These are phyloP conservation scores for Amphilophus citrinellus DNA, from an alignment of 2,113 vertebrate genomes.

Conservation along the genomic window DNA sequence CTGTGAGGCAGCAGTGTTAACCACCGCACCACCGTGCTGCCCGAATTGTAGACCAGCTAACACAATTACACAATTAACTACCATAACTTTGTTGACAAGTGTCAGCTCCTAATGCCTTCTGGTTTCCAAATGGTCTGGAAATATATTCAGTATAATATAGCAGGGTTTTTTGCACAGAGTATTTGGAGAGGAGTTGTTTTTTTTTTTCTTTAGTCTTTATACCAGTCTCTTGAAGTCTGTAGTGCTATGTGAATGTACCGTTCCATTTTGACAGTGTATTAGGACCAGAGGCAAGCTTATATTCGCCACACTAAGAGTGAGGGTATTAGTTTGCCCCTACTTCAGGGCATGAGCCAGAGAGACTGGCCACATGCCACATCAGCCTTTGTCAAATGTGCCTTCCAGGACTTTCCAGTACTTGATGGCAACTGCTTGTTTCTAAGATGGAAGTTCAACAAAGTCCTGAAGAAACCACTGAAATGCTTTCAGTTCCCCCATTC, in stretches of 20 bases:
- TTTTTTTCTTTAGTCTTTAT: neutral
- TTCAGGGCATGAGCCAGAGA: conserved; percentile 59
- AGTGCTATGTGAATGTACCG: conserved; percentile 31
- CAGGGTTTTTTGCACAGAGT: neutral
- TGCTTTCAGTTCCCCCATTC: conserved; percentile 39
- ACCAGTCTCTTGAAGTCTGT: conserved; percentile 8
- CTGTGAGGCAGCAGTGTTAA: too few relatives aligned
- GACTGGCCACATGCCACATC: conserved; percentile 61
- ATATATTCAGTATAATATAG: neutral
- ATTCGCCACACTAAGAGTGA: conserved; percentile 39
- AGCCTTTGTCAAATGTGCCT: conserved; percentile 55
- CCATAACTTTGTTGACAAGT: neutral
- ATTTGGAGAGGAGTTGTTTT: neutral
- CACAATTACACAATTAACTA: neutral
- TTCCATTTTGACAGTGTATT: conserved; percentile 51
- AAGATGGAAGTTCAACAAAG: conserved; percentile 49
- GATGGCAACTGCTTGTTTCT: conserved; percentile 57
- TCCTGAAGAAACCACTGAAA: conserved; percentile 32
- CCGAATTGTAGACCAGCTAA: neutral
- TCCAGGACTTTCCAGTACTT: conserved; percentile 46
- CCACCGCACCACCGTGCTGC: too few relatives aligned
- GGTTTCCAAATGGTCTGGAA: neutral
- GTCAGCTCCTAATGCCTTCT: neutral
- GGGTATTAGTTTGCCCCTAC: conserved; percentile 64
- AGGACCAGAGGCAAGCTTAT: conserved; percentile 37